A percentile compares a stretch with the other conserved stretches of the same genome.
Evolutionary conservation across 2,888 invertebrate genomes (phyloP).

Genomic region (Nebria brevicollis): DNA sequence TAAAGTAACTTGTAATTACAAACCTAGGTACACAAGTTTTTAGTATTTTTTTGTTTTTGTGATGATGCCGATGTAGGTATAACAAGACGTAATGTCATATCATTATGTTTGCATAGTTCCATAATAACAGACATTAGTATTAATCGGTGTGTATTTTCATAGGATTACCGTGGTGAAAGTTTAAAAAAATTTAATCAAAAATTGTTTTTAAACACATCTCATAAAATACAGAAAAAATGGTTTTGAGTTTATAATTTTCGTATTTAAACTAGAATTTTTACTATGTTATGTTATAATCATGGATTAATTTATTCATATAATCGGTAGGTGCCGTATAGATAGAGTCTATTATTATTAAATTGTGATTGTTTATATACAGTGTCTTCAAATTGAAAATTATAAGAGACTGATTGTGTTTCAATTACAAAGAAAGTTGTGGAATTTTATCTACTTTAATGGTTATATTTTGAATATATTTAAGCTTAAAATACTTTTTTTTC

Average conservation of each 20-base stretch:
- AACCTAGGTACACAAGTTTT: slow-evolving; percentile 7
- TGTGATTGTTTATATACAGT: background rate
- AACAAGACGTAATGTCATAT: slow-evolving; percentile 29
- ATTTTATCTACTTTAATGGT: too few species aligned
- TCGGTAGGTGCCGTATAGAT: background rate
- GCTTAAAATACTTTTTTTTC: too few species aligned
- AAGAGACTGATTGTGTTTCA: background rate
- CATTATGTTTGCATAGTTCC: slow-evolving; percentile 35
- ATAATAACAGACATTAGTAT: slow-evolving; percentile 37
- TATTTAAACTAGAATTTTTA: background rate
- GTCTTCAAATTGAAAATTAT: slow-evolving; percentile 1
- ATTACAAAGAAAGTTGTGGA: background rate
- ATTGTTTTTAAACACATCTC: slow-evolving; percentile 2
- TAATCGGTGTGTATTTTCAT: slow-evolving; percentile 23
- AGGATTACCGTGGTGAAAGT: slow-evolving; percentile 19
- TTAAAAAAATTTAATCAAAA: slow-evolving; percentile 20
- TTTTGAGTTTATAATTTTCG: background rate
- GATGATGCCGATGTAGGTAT: slow-evolving; percentile 8
- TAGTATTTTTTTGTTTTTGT: background rate
- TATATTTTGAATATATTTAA: background rate
- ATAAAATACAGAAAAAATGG: slow-evolving; percentile 3
- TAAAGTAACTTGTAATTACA: slow-evolving; percentile 20
- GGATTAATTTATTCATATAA: background rate
- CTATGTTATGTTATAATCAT: background rate
- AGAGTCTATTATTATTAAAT: background rate